Evolutionary conservation across 1,140 invertebrate species (phyloP).

Genomic region (Notospermus geniculatus): DNA sequence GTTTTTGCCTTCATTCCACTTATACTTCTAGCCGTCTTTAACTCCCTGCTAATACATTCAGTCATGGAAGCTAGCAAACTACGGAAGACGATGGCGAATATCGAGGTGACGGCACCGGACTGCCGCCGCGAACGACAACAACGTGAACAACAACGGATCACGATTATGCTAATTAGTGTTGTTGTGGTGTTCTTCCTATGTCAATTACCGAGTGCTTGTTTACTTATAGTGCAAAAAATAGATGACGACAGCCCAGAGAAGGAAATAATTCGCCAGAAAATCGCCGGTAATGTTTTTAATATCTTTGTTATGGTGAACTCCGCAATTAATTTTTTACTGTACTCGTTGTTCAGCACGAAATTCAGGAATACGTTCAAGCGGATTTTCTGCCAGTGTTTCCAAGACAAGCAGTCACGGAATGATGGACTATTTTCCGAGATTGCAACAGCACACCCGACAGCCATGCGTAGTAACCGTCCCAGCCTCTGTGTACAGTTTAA

Average conservation of each 20-base stretch:
- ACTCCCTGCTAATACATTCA: slow-evolving; percentile 68
- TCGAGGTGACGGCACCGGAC: slow-evolving; percentile 20
- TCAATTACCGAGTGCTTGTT: slow-evolving; percentile 66
- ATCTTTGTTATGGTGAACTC: slow-evolving; percentile 71
- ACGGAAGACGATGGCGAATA: slow-evolving; percentile 60
- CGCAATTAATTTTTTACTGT: slow-evolving; percentile 72
- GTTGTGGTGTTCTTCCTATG: slow-evolving; percentile 73
- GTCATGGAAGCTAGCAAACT: slow-evolving; percentile 63
- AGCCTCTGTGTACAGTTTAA: background rate
- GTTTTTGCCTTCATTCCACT: slow-evolving; percentile 69
- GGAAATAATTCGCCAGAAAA: slow-evolving; percentile 42
- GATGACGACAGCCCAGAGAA: slow-evolving; percentile 23
- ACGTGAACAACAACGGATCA: slow-evolving; percentile 60
- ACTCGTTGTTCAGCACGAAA: slow-evolving; percentile 73
- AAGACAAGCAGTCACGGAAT: slow-evolving; percentile 13
- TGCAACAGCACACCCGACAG: slow-evolving; percentile 5
- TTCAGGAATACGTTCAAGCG: slow-evolving; percentile 70
- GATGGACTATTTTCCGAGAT: slow-evolving; percentile 18
- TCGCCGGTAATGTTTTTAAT: slow-evolving; percentile 72
- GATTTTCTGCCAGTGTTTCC: slow-evolving; percentile 59
- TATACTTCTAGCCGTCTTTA: slow-evolving; percentile 68
- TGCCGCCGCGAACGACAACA: background rate
- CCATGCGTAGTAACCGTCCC: background rate
- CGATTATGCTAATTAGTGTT: slow-evolving; percentile 72
- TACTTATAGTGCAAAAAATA: slow-evolving; percentile 34